Conservation (phyloP, 2,797 vertebrate species). For the Phrynocephalus forsythii region DNA sequence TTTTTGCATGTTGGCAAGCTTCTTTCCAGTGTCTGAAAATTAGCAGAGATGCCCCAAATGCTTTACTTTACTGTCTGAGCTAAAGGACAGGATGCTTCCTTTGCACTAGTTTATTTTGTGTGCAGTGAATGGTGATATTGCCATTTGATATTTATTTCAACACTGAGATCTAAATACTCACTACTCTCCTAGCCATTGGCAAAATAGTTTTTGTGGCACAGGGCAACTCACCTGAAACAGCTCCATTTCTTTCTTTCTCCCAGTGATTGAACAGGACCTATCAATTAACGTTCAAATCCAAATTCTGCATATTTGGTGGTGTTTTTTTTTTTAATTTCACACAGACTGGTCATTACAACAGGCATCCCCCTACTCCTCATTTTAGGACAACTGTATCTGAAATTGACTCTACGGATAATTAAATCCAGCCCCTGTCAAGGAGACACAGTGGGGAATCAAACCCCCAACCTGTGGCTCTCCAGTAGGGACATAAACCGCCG, state of each 20-base stretch:
- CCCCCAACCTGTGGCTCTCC: too few species aligned
- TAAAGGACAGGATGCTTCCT: neutral
- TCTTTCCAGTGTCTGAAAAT: neutral
- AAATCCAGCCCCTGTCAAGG: too few species aligned
- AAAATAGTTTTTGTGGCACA: neutral
- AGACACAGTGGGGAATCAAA: too few species aligned
- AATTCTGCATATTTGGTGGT: neutral
- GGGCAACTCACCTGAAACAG: neutral
- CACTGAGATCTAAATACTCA: neutral
- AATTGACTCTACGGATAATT: too few species aligned
- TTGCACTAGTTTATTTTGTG: too few species aligned
- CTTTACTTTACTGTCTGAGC: neutral
- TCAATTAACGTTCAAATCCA: neutral
- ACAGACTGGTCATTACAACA: neutral
- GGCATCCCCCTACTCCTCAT: too few species aligned
- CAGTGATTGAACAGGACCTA: neutral
- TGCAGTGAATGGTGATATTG: too few species aligned
- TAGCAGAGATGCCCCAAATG: neutral
- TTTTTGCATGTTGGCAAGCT: neutral
- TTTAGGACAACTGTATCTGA: too few species aligned
- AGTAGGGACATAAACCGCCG: too few species aligned
- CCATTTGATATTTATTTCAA: neutral
- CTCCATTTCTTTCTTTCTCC: neutral
- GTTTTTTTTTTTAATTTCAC: neutral
- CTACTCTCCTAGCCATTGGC: neutral